These are phyloP conservation scores for Polietes domitor DNA, from an alignment of 2,888 invertebrate genomes.

Conservation along the genomic window DNA sequence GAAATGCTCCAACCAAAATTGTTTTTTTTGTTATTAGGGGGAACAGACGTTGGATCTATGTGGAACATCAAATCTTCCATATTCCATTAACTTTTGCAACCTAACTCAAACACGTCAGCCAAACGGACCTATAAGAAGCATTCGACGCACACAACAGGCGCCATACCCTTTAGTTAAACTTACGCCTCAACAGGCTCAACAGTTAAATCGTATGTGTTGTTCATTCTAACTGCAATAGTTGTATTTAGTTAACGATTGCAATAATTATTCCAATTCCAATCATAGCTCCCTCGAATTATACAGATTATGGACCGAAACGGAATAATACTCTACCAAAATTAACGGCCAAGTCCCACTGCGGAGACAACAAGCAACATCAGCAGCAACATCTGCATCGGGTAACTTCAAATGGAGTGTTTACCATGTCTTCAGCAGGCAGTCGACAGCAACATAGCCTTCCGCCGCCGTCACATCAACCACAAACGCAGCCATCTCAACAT, in stretches of 20 bases:
- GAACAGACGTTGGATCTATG: constrained; percentile 88
- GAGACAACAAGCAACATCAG: constrained; percentile 70
- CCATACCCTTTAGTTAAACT: constrained; percentile 91
- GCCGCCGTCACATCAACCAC: constrained; percentile 68
- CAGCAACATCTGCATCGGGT: constrained; percentile 65
- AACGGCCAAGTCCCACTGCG: constrained; percentile 73
- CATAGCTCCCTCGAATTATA: constrained; percentile 66
- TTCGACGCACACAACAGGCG: constrained; percentile 89
- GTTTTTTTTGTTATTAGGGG: constrained; percentile 81
- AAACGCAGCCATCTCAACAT: constrained; percentile 56
- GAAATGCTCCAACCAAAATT: constrained; percentile 22
- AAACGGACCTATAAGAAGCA: constrained; percentile 86
- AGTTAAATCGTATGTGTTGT: constrained; percentile 73
- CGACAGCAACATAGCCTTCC: constrained; percentile 67
- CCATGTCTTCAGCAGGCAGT: constrained; percentile 22
- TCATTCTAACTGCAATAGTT: too few relatives aligned
- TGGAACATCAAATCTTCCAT: constrained; percentile 87
- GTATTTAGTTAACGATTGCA: background rate
- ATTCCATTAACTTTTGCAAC: constrained; percentile 88
- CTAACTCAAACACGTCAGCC: constrained; percentile 88
- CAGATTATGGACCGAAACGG: constrained; percentile 71
- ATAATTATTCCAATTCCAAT: background rate
- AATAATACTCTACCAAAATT: constrained; percentile 77
- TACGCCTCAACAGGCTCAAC: constrained; percentile 80
- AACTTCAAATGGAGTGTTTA: constrained; percentile 43